Conservation (phyloP, 2,797 vertebrate genomes). For the Oreortyx pictus region DNA sequence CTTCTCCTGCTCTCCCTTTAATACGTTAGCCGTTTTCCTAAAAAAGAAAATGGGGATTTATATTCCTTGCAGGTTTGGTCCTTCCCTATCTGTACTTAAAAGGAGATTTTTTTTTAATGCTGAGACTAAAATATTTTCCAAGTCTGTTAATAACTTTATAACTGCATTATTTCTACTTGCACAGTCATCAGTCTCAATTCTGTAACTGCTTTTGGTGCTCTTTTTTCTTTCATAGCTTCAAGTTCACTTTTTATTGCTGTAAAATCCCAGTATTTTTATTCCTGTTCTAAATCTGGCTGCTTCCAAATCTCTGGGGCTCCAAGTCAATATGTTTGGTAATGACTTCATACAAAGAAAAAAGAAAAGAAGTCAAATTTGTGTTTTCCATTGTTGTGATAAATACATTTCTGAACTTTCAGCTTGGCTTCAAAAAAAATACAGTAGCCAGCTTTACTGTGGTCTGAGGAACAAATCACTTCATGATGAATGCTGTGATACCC, state of each 20-base stretch:
- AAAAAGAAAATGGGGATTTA: not conserved
- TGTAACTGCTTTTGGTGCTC: slow-evolving; percentile 58
- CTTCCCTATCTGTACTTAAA: not conserved
- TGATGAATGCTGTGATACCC: not conserved
- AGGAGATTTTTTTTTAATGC: not conserved
- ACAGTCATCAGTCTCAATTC: slow-evolving; percentile 53
- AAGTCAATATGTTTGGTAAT: slow-evolving; percentile 84
- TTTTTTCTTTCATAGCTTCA: slow-evolving; percentile 18
- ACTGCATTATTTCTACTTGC: slow-evolving; percentile 45
- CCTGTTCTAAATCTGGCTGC: slow-evolving; percentile 75
- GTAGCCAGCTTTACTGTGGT: not conserved
- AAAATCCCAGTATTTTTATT: slow-evolving; percentile 80
- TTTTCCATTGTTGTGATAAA: slow-evolving; percentile 79
- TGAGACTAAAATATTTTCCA: slow-evolving; percentile 17
- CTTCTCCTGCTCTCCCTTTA: not conserved
- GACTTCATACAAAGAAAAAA: slow-evolving; percentile 79
- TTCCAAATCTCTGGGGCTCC: slow-evolving; percentile 76
- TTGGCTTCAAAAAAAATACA: slow-evolving; percentile 64
- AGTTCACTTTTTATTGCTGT: slow-evolving; percentile 76
- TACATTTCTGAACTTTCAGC: slow-evolving; percentile 74
- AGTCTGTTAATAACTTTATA: not conserved
- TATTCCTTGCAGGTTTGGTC: not conserved
- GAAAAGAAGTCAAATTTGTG: slow-evolving; percentile 72
- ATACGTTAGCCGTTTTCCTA: not conserved
- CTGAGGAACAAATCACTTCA: not conserved